Evolutionary conservation across 2,113 vertebrate genomes (phyloP).

Genomic region (Pipra filicauda): DNA sequence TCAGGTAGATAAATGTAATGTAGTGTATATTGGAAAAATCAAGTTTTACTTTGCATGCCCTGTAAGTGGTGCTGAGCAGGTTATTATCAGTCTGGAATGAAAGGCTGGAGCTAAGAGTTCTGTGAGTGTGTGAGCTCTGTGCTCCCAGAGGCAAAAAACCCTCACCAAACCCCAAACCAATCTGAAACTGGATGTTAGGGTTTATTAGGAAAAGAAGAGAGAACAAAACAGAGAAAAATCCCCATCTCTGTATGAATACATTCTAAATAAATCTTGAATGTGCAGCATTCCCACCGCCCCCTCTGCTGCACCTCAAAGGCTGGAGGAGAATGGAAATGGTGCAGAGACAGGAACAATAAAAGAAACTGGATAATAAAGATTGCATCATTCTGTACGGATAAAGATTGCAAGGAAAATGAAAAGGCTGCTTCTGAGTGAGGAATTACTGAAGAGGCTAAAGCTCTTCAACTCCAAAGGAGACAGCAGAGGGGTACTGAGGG

Average conservation of each 20-base stretch:
- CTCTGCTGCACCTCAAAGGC: slow-evolving; percentile 14
- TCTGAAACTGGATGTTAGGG: not conserved
- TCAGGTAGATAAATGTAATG: not conserved
- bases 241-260: not conserved
- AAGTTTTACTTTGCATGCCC: not conserved
- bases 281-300: not conserved
- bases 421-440: not conserved
- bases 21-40: not conserved
- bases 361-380: not conserved
- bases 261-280: slow-evolving; percentile 20
- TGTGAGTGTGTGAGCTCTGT: not conserved
- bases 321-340: not conserved
- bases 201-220: slow-evolving; percentile 16
- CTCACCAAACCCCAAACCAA: not conserved
- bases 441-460: slow-evolving; percentile 8
- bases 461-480: not conserved
- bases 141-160: not conserved
- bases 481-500: not conserved
- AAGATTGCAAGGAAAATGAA: slow-evolving; percentile 26
- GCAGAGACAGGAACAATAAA: not conserved
- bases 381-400: not conserved
- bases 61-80: not conserved
- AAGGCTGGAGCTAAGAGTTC: not conserved
- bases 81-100: not conserved
- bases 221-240: not conserved